These are phyloP conservation scores for Tromatobia lineatoria DNA, from an alignment of 2,888 invertebrate species.

Conservation along the genomic window DNA sequence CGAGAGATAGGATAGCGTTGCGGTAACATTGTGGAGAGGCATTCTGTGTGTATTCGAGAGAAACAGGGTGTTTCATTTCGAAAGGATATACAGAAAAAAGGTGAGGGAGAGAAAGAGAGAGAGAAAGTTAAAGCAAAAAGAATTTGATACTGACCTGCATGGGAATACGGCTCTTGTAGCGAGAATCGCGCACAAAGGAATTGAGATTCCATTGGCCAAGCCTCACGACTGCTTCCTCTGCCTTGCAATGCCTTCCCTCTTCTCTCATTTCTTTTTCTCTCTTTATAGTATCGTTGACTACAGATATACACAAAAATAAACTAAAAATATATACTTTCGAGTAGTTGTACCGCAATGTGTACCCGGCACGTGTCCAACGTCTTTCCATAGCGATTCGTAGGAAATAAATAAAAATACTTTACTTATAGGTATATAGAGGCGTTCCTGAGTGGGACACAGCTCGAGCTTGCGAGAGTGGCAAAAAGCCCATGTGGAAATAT, in stretches of 20 bases:
- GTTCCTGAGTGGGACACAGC: background rate
- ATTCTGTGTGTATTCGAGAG: background rate
- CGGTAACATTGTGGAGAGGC: conserved; percentile 21
- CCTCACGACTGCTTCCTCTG: conserved; percentile 27
- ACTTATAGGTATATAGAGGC: background rate
- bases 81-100: conserved; percentile 23
- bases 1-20: conserved; percentile 41
- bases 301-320: background rate
- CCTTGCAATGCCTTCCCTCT: background rate
- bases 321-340: background rate
- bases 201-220: conserved; percentile 58
- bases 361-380: background rate
- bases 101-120: background rate
- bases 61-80: conserved; percentile 18
- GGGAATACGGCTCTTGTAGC: conserved; percentile 31
- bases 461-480: background rate
- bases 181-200: conserved; percentile 65
- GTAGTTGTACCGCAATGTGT: background rate
- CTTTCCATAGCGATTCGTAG: background rate
- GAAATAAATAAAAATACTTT: conserved; percentile 11
- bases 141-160: conserved; percentile 44
- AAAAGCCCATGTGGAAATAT: background rate
- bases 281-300: conserved; percentile 7
- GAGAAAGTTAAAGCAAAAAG: conserved; percentile 19
- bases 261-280: conserved; percentile 7